Percentiles rank a stretch among this genome's conserved stretches.
phyloP scores from a whole-genome alignment of 1,140 invertebrate genomes.

The Potamilus streckersoni region DNA sequence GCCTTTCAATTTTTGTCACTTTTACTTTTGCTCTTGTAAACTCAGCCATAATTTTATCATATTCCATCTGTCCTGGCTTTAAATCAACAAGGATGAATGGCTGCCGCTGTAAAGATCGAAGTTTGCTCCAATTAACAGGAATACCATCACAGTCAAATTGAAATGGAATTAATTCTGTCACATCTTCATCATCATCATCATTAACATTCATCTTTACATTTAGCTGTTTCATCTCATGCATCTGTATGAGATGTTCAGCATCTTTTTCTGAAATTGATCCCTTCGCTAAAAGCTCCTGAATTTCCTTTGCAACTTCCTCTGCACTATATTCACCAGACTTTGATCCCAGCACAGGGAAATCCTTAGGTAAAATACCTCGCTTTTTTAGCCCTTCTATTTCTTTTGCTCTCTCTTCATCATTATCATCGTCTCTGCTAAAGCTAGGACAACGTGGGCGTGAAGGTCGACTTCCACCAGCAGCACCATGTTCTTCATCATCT shows the following conservation, averaged over 20 bases:
- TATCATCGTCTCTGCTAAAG: neutral
- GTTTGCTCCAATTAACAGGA: slow-evolving; percentile 33
- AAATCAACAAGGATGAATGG: slow-evolving; percentile 16
- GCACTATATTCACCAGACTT: slow-evolving; percentile 5
- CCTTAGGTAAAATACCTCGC: slow-evolving; percentile 13
- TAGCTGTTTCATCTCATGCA: neutral
- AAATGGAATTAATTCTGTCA: slow-evolving; percentile 20
- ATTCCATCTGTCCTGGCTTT: slow-evolving; percentile 34
- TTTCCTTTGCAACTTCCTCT: slow-evolving; percentile 19
- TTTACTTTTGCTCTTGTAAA: slow-evolving; percentile 43
- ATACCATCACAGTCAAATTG: slow-evolving; percentile 29
- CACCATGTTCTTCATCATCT: neutral
- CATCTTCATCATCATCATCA: neutral
- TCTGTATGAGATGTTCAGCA: neutral
- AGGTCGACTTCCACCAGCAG: too few relatives aligned
- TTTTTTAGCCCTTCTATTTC: slow-evolving; percentile 16
- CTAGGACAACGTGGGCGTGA: too few relatives aligned
- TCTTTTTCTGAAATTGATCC: slow-evolving; percentile 13
- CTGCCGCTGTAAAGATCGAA: neutral
- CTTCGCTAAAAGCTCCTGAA: slow-evolving; percentile 20
- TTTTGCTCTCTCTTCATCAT: slow-evolving; percentile 24
- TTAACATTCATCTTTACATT: neutral
- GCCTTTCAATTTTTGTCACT: slow-evolving; percentile 41
- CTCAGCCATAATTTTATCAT: slow-evolving; percentile 45
- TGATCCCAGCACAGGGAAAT: slow-evolving; percentile 6